phyloP scores from a whole-genome alignment of 2,888 invertebrate genomes.

The Cremastinae sp. region DNA sequence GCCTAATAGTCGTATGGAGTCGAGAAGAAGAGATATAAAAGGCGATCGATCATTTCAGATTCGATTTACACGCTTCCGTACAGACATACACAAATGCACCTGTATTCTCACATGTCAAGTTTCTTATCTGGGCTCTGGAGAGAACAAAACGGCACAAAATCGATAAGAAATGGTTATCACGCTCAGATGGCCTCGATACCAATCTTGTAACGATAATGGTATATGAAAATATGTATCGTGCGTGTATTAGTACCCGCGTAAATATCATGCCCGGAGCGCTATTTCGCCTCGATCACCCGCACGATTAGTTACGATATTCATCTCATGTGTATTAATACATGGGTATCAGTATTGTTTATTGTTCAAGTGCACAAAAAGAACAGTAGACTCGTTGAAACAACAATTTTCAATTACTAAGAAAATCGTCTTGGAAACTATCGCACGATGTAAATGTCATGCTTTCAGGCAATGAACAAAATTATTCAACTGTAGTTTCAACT shows the following conservation, averaged over 20 bases:
- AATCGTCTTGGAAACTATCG: background rate
- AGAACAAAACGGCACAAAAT: constrained; percentile 28
- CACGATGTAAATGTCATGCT: too few species aligned
- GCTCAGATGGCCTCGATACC: constrained; percentile 28
- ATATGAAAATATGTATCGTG: background rate
- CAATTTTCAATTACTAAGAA: background rate
- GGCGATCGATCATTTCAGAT: constrained; percentile 6
- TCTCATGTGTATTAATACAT: background rate
- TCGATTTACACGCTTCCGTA: constrained; percentile 1
- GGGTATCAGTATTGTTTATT: background rate
- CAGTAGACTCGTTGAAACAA: background rate
- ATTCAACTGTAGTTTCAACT: too few species aligned
- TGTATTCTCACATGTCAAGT: background rate
- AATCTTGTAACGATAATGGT: constrained; percentile 37
- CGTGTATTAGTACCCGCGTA: background rate
- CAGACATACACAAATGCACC: background rate
- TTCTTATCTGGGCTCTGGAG: background rate
- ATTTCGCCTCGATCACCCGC: background rate
- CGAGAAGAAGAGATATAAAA: constrained; percentile 3
- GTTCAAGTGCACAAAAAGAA: background rate
- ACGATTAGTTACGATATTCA: background rate
- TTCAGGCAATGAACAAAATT: background rate
- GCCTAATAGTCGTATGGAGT: background rate
- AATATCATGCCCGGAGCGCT: background rate
- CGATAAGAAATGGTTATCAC: constrained; percentile 40